These are phyloP conservation scores for Drosophila birchii DNA, from an alignment of 2,888 invertebrate species.

Conservation along the genomic window DNA sequence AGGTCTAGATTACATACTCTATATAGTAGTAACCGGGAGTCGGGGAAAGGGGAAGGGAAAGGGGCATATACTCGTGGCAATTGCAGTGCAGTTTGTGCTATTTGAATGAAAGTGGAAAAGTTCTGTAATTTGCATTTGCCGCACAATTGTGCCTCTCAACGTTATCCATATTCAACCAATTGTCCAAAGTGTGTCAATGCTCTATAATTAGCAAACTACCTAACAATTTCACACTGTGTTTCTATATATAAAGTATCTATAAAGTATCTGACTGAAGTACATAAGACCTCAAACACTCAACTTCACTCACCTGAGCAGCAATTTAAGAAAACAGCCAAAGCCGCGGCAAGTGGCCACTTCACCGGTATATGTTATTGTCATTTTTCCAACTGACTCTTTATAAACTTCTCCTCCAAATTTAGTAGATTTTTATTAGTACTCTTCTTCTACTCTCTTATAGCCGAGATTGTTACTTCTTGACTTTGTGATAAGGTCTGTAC, in stretches of 20 bases:
- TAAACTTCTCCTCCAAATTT: slow-evolving; percentile 15
- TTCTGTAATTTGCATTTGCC: slow-evolving; percentile 61
- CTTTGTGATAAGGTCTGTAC: slow-evolving; percentile 22
- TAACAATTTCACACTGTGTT: slow-evolving; percentile 42
- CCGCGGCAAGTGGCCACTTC: slow-evolving; percentile 94
- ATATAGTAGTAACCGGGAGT: neutral
- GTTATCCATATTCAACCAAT: slow-evolving; percentile 31
- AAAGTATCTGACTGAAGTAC: slow-evolving; percentile 16
- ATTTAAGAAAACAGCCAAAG: slow-evolving; percentile 94
- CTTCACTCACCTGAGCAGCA: slow-evolving; percentile 89
- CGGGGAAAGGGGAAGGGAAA: neutral
- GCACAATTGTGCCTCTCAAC: slow-evolving; percentile 50
- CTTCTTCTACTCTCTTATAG: slow-evolving; percentile 11
- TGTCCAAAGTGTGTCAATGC: slow-evolving; percentile 55
- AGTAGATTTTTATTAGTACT: slow-evolving; percentile 9
- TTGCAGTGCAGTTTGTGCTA: slow-evolving; percentile 23
- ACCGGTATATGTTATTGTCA: slow-evolving; percentile 94
- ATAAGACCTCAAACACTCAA: slow-evolving; percentile 20
- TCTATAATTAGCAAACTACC: slow-evolving; percentile 62
- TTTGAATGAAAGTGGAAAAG: slow-evolving; percentile 43
- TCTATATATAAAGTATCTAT: neutral
- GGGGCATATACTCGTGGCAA: slow-evolving; percentile 36
- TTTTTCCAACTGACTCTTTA: slow-evolving; percentile 80
- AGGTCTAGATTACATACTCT: slow-evolving; percentile 52
- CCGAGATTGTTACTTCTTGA: slow-evolving; percentile 23